Evolutionary conservation across 2,888 invertebrate species (phyloP), one percentile per base, ranked within the genome.

Genomic region (Stramonita haemastoma): DNA sequence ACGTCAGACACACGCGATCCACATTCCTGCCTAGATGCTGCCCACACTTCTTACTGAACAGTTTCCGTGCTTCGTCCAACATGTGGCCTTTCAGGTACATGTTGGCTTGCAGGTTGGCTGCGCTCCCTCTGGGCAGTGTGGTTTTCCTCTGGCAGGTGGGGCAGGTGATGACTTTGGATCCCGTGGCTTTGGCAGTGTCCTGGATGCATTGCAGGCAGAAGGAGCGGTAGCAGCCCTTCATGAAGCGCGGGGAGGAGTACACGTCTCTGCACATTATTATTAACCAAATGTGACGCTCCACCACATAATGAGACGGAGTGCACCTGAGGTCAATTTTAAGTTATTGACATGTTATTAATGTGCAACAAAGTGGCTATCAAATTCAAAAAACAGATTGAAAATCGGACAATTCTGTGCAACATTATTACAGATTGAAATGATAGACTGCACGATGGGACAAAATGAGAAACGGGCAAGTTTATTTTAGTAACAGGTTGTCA

Each of bases 1-100:
- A 73, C n/a, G 73, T 29, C n/a, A 73, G 73, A 73, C 73, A 73
- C n/a, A 73, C n/a, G 73, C 73, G 73, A n/a, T 73, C 29, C 46
- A 46, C 2, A 46, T 2, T 8, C 46, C 8, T 2, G 46, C 70
- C 46, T 46, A 5, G 2, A 22, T 22, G 26, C 22, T n/a, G 70
- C 70, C 2, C 11, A 46, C 84, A 46, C 22, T 32, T 19, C 11
- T 32, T 79, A 32, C 32, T 0, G 32, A 79, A 17, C 77, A 79
- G 32, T 15, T 79, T 79, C 29, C 77, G 13, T 0, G 77, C 77
- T 32, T 79, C 32, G 17, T 32, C 77, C 77, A 79, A 32, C 2
- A 15, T 34, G 32, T 79, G 17, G 15, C 32, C 77, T 19, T 79
- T 32, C 13, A 26, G 32, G 77, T 79, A 32, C 32, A 79, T 32